Evolutionary conservation across 2,797 vertebrate species (phyloP).

Genomic region (Ispidina picta): DNA sequence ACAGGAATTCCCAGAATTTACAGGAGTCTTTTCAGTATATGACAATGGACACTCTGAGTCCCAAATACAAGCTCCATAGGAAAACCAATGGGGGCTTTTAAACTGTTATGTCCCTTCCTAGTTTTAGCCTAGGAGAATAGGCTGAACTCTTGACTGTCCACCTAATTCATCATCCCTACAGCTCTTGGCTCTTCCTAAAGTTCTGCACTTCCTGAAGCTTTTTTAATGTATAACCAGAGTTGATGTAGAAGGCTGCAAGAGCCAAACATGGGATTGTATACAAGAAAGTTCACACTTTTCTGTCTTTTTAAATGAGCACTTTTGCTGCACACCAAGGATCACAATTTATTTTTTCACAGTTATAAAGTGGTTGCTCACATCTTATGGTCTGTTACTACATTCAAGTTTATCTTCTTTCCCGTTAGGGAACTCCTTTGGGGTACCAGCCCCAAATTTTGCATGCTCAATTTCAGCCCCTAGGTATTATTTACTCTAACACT

Average conservation of each 20-base stretch:
- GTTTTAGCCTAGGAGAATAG: not conserved
- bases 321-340: not conserved
- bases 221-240: not conserved
- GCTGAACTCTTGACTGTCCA: not conserved
- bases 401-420: not conserved
- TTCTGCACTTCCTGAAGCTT: not conserved
- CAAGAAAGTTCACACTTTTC: not conserved
- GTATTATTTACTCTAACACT: not conserved
- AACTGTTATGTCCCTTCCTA: not conserved
- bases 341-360: not conserved
- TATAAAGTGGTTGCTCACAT: not conserved
- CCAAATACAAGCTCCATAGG: not conserved
- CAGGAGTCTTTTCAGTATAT: not conserved
- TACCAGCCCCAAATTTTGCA: not conserved
- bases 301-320: not conserved
- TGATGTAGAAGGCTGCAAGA: not conserved
- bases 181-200: not conserved
- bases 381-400: not conserved
- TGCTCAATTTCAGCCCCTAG: fast-evolving
- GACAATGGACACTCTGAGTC: not conserved
- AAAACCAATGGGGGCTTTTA: not conserved
- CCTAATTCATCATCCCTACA: not conserved
- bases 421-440: not conserved
- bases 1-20: not conserved
- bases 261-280: too few relatives aligned